Evolutionary conservation across 2,113 vertebrate genomes (phyloP).

Genomic region (Mirounga angustirostris): DNA sequence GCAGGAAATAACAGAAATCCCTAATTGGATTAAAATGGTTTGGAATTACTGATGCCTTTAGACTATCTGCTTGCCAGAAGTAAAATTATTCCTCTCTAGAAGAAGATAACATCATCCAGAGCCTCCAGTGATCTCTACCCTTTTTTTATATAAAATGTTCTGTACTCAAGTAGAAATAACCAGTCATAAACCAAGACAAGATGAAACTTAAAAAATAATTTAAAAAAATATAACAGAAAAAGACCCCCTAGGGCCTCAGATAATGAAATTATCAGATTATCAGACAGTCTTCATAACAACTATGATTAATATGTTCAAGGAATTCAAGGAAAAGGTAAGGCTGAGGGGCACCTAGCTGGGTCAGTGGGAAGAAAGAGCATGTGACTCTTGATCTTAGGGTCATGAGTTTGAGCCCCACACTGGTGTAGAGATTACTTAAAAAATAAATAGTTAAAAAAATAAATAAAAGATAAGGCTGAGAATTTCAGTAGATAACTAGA

Average conservation of each 20-base stretch:
- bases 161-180: background rate
- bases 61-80: background rate
- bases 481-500: background rate
- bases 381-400: background rate
- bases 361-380: background rate
- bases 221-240: background rate
- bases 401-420: background rate
- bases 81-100: constrained; percentile 3
- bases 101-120: background rate
- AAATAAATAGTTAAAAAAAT: background rate
- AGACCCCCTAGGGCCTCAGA: background rate
- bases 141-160: background rate
- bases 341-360: background rate
- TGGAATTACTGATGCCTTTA: background rate
- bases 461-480: background rate
- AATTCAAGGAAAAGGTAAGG: background rate
- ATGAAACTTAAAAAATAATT: background rate
- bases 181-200: background rate
- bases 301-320: background rate
- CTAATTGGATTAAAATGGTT: background rate
- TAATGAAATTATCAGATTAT: background rate
- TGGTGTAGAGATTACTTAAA: background rate
- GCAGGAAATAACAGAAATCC: background rate
- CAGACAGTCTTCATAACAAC: background rate
- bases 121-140: background rate